phyloP scores from a whole-genome alignment of 2,113 vertebrate genomes.

The Hippocampus mohnikei region DNA sequence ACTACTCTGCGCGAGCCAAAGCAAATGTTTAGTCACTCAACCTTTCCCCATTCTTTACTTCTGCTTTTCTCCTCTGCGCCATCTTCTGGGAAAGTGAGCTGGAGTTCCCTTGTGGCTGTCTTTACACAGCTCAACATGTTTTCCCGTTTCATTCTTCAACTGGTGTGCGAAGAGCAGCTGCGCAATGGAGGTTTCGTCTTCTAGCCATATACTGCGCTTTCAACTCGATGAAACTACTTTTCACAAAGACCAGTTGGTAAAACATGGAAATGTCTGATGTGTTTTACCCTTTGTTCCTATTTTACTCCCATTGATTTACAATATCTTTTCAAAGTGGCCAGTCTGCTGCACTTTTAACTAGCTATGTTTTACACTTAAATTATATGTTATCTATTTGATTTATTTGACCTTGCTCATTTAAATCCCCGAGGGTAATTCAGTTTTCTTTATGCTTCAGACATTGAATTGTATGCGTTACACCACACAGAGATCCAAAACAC shows the following conservation, averaged over 20 bases:
- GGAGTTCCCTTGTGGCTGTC: constrained; percentile 8
- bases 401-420: too few relatives aligned
- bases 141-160: constrained; percentile 19
- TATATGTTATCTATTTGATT: too few relatives aligned
- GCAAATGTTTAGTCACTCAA: constrained; percentile 65
- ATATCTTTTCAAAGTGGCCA: too few relatives aligned
- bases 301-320: too few relatives aligned
- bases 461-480: not conserved
- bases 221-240: not conserved
- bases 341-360: too few relatives aligned
- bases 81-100: constrained; percentile 39
- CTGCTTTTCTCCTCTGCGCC: constrained; percentile 26
- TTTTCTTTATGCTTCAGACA: too few relatives aligned
- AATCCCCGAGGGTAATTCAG: too few relatives aligned
- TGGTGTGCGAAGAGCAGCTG: constrained; percentile 17
- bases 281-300: too few relatives aligned
- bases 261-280: not conserved
- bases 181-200: not conserved
- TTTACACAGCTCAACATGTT: not conserved
- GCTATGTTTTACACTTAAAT: too few relatives aligned
- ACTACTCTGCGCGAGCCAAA: constrained; percentile 58
- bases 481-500: not conserved
- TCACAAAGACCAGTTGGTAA: not conserved
- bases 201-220: not conserved
- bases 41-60: constrained; percentile 53